phyloP scores from a whole-genome alignment of 2,797 vertebrate genomes.

The Helarctos malayanus region DNA sequence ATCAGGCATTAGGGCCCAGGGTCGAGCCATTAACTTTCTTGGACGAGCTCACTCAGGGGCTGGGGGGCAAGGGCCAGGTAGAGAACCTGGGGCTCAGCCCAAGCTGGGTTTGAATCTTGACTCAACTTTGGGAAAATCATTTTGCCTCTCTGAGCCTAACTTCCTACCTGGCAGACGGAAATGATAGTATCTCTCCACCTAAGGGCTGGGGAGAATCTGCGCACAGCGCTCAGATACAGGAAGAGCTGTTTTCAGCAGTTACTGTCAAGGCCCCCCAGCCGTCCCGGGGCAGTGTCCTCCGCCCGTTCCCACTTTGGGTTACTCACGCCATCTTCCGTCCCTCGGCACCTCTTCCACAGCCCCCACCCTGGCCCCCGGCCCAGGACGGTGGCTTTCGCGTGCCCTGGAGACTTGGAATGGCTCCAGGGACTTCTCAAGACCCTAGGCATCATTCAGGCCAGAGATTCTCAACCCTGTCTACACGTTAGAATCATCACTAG shows the following conservation, averaged over 20 bases:
- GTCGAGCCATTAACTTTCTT: background rate
- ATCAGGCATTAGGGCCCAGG: background rate
- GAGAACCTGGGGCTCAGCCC: background rate
- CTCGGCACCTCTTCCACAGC: background rate
- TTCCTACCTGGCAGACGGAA: slow-evolving; percentile 19
- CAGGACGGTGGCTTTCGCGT: background rate
- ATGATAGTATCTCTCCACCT: background rate
- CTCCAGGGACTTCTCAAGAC: background rate
- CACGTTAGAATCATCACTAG: background rate
- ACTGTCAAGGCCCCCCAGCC: background rate
- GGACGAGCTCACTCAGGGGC: background rate
- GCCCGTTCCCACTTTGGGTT: background rate
- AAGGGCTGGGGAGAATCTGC: background rate
- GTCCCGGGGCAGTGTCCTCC: background rate
- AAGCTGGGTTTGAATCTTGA: background rate
- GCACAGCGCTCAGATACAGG: too few species aligned
- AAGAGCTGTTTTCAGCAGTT: background rate
- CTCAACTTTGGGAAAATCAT: background rate
- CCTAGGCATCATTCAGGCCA: background rate
- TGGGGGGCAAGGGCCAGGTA: background rate
- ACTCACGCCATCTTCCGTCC: background rate
- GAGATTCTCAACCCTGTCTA: background rate
- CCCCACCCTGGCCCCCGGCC: background rate
- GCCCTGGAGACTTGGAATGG: background rate
- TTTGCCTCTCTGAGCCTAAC: slow-evolving; percentile 27